Evolutionary conservation across 1,140 invertebrate species (phyloP).

Genomic region (Phymastichus coffea): DNA sequence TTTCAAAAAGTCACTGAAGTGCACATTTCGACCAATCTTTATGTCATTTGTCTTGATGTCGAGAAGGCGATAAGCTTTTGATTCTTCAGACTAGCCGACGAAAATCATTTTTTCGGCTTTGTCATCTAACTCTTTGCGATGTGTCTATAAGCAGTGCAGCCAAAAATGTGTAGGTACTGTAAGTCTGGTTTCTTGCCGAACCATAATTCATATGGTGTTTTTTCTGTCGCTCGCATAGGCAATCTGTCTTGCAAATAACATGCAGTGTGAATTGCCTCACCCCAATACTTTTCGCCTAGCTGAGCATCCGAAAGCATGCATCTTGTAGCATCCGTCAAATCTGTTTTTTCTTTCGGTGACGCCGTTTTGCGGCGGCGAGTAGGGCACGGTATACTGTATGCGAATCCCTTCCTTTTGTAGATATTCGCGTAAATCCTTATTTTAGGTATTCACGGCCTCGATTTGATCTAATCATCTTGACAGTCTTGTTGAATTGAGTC

Average conservation of each 20-base stretch:
- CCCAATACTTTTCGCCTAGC: conserved; percentile 44
- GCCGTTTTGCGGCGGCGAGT: neutral
- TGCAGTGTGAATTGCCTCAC: conserved; percentile 46
- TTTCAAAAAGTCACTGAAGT: too few species aligned
- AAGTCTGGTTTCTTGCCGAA: conserved; percentile 10
- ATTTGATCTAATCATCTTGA: neutral
- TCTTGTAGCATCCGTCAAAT: neutral
- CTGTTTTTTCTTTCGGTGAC: conserved; percentile 19
- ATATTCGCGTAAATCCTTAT: neutral
- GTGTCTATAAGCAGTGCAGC: conserved; percentile 33
- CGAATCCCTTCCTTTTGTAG: neutral
- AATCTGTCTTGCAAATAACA: conserved; percentile 44
- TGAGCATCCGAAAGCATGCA: conserved; percentile 40
- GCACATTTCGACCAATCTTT: too few species aligned
- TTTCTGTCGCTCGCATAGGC: conserved; percentile 8
- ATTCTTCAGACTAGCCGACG: conserved; percentile 38
- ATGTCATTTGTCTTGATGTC: neutral
- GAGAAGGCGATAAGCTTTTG: conserved; percentile 33
- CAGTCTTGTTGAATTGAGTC: neutral
- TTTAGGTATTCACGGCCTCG: neutral
- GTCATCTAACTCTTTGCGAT: conserved; percentile 3
- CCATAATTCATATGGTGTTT: conserved; percentile 22
- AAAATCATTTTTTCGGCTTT: too few species aligned
- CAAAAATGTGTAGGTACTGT: conserved; percentile 30
- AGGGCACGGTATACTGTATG: neutral